A percentile compares a stretch with the other conserved stretches of the same genome.
phyloP scores from a whole-genome alignment of 2,797 vertebrate genomes.

The Neostethus bicornis region DNA sequence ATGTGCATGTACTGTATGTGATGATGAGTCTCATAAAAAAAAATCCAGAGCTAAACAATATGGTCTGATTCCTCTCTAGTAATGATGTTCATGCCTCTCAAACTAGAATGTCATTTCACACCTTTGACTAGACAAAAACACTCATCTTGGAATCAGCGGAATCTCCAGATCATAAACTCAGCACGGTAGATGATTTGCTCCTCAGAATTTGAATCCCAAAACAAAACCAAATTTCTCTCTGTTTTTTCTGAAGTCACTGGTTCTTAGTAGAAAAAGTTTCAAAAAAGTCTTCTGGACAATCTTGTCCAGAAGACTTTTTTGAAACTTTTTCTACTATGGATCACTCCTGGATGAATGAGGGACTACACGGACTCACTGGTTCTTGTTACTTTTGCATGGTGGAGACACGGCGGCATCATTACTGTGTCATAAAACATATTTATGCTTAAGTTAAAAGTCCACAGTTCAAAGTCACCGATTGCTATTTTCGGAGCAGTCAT shows the following conservation, averaged over 20 bases:
- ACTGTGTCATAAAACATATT: too few relatives aligned
- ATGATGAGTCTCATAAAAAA: too few relatives aligned
- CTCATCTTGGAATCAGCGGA: background rate
- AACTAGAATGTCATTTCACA: constrained; percentile 44
- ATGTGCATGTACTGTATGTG: too few relatives aligned
- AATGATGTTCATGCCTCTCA: constrained; percentile 33
- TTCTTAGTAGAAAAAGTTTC: too few relatives aligned
- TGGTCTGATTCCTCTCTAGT: constrained; percentile 21
- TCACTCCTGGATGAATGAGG: too few relatives aligned
- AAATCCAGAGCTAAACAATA: too few relatives aligned
- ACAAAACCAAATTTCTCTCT: constrained; percentile 19
- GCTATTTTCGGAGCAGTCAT: too few relatives aligned
- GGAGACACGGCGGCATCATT: constrained; percentile 59
- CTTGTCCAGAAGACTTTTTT: too few relatives aligned
- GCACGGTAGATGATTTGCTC: constrained; percentile 6
- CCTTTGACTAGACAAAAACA: constrained; percentile 11
- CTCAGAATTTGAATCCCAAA: constrained; percentile 26
- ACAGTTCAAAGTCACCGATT: too few relatives aligned
- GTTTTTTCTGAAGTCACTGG: constrained; percentile 20
- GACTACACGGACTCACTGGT: constrained; percentile 16
- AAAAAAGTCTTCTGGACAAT: too few relatives aligned
- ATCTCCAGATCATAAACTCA: constrained; percentile 9
- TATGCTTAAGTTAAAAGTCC: too few relatives aligned
- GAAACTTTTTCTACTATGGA: too few relatives aligned
- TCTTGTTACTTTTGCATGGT: constrained; percentile 58